Evolutionary conservation across 92 coral and sea anemone species (phyloP).

Genomic region (Hydrozoanthus gracilis): DNA sequence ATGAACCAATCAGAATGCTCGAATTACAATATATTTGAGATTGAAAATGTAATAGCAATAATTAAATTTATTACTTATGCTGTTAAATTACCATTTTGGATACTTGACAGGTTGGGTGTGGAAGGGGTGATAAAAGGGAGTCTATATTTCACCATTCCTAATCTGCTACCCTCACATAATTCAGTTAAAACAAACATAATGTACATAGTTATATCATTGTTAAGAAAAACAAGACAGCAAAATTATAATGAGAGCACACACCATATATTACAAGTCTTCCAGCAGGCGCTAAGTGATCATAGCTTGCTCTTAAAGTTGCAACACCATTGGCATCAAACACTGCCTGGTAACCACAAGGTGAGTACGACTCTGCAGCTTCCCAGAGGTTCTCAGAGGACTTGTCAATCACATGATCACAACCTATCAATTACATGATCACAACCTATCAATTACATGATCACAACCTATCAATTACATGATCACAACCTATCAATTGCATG

Average conservation of each 20-base stretch:
- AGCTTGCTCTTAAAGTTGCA: conserved; percentile 88
- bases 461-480: conserved; percentile 97
- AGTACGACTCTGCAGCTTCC: conserved; percentile 67
- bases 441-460: conserved; percentile 94
- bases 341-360: conserved; percentile 79
- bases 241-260: conserved; percentile 27
- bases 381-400: conserved; percentile 89
- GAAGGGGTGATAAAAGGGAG: neutral
- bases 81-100: neutral
- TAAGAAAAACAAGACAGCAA: too few species aligned
- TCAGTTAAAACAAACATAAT: neutral
- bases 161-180: neutral
- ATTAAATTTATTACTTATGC: neutral
- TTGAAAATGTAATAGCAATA: too few species aligned
- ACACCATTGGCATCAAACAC: conserved; percentile 99
- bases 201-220: too few species aligned
- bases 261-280: conserved; percentile 94
- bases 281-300: conserved; percentile 84
- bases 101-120: neutral
- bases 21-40: too few species aligned
- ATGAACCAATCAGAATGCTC: too few species aligned
- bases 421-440: conserved; percentile 96
- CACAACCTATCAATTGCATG: conserved; percentile 97
- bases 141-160: neutral
- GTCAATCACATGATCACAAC: conserved; percentile 96